Evolutionary conservation across 2,797 vertebrate genomes (phyloP).

Genomic region (Malacoctenus gilli): DNA sequence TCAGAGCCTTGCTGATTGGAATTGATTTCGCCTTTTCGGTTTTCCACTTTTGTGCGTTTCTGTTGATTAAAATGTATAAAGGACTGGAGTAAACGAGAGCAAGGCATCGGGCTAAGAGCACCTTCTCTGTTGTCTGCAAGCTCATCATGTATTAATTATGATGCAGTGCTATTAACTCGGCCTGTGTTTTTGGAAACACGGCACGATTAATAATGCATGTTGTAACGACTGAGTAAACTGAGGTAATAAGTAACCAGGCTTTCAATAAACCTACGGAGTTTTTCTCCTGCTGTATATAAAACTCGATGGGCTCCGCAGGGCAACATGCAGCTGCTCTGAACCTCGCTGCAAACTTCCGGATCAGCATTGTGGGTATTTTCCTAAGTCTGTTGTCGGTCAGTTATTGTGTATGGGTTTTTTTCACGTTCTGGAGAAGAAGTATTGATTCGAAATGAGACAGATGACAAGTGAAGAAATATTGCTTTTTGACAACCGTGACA

Average conservation of each 20-base stretch:
- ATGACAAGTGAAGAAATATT: too few relatives aligned
- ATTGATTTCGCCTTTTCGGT: slow-evolving; percentile 63
- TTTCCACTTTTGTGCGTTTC: slow-evolving; percentile 46
- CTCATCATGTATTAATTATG: slow-evolving; percentile 53
- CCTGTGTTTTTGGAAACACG: slow-evolving; percentile 32
- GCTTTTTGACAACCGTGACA: too few relatives aligned
- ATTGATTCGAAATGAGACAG: too few relatives aligned
- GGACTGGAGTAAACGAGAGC: slow-evolving; percentile 33
- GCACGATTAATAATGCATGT: slow-evolving; percentile 51
- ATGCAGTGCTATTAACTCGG: slow-evolving; percentile 41
- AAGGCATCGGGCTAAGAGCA: slow-evolving; percentile 19
- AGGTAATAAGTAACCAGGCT: slow-evolving; percentile 22
- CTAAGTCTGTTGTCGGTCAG: too few relatives aligned
- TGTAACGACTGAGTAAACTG: slow-evolving; percentile 41
- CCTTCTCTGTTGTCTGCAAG: slow-evolving; percentile 28
- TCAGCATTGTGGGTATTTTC: too few relatives aligned
- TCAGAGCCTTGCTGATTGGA: slow-evolving; percentile 61
- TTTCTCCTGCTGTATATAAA: too few relatives aligned
- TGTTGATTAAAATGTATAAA: slow-evolving; percentile 55
- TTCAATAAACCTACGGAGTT: slow-evolving; percentile 15
- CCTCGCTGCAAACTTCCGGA: too few relatives aligned
- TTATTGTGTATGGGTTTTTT: too few relatives aligned
- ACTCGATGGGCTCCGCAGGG: too few relatives aligned
- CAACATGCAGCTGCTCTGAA: too few relatives aligned
- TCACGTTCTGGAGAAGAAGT: too few relatives aligned